Percentiles rank a stretch among this genome's conserved stretches.
Evolutionary conservation across 2,888 invertebrate genomes (phyloP).

Genomic region (Melinaea menophilus): DNA sequence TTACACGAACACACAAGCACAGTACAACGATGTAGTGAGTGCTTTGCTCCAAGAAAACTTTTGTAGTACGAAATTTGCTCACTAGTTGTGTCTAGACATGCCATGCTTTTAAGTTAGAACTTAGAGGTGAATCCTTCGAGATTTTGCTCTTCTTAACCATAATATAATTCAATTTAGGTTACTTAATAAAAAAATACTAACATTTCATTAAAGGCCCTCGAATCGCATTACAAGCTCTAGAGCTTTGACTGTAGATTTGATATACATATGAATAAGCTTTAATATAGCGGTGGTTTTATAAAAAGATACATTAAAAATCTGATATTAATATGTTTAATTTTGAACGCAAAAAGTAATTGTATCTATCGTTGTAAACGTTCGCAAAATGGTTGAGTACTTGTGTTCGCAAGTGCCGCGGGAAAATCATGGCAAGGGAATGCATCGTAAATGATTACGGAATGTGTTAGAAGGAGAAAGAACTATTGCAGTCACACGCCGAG

Average conservation of each 20-base stretch:
- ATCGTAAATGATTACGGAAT: conserved; percentile 77
- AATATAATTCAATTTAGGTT: neutral
- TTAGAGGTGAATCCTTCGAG: conserved; percentile 67
- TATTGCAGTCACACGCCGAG: conserved; percentile 68
- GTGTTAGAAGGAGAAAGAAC: conserved; percentile 66
- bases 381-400: conserved; percentile 53
- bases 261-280: too few relatives aligned
- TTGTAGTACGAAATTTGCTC: conserved; percentile 75
- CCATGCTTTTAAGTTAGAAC: conserved; percentile 70
- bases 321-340: conserved; percentile 1
- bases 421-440: conserved; percentile 76
- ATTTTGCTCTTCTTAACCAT: conserved; percentile 43
- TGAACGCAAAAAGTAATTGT: neutral
- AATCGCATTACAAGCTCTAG: too few relatives aligned
- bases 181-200: too few relatives aligned
- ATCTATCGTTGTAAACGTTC: conserved; percentile 10
- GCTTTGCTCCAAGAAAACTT: conserved; percentile 73
- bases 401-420: conserved; percentile 62
- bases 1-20: conserved; percentile 58
- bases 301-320: neutral
- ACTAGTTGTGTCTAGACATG: conserved; percentile 75
- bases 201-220: too few relatives aligned
- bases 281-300: too few relatives aligned
- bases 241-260: too few relatives aligned
- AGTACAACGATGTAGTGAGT: conserved; percentile 62